Evolutionary conservation across 1,140 invertebrate genomes (phyloP).

Genomic region (Leptopilina boulardi): DNA sequence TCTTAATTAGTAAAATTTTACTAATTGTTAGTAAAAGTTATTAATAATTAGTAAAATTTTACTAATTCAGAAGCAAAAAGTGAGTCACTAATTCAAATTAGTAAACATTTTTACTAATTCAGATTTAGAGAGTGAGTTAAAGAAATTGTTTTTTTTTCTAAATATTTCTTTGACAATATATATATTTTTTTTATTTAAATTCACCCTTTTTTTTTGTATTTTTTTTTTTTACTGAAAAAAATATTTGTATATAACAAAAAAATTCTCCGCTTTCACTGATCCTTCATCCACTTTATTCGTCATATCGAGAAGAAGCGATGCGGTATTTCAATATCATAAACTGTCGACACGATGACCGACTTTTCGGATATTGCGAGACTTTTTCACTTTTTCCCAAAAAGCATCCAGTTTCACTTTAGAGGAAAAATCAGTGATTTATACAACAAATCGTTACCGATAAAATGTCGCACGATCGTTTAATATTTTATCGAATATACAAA

Average conservation of each 20-base stretch:
- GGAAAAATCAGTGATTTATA: background rate
- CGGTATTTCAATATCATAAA: conserved; percentile 25
- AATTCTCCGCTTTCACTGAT: background rate
- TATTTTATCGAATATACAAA: background rate
- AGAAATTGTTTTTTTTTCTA: too few relatives aligned
- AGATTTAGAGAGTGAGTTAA: too few relatives aligned
- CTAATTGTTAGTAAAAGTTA: too few relatives aligned
- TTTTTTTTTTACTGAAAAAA: too few relatives aligned
- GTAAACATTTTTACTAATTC: too few relatives aligned
- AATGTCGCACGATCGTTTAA: background rate
- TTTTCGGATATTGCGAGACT: conserved; percentile 17
- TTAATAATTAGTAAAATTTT: too few relatives aligned
- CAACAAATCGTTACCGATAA: background rate
- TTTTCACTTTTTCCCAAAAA: background rate
- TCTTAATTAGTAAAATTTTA: too few relatives aligned
- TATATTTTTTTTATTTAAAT: too few relatives aligned
- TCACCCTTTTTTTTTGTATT: too few relatives aligned
- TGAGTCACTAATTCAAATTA: too few relatives aligned
- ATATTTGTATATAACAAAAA: background rate
- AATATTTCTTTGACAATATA: too few relatives aligned
- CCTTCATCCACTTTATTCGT: background rate
- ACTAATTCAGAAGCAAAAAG: too few relatives aligned
- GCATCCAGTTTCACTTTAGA: background rate
- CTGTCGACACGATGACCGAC: conserved; percentile 20
- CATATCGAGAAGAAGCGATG: background rate